A percentile compares a stretch with the other conserved stretches of the same genome.
phyloP scores from a whole-genome alignment of 2,113 vertebrate genomes.

The Chiloscyllium plagiosum region DNA sequence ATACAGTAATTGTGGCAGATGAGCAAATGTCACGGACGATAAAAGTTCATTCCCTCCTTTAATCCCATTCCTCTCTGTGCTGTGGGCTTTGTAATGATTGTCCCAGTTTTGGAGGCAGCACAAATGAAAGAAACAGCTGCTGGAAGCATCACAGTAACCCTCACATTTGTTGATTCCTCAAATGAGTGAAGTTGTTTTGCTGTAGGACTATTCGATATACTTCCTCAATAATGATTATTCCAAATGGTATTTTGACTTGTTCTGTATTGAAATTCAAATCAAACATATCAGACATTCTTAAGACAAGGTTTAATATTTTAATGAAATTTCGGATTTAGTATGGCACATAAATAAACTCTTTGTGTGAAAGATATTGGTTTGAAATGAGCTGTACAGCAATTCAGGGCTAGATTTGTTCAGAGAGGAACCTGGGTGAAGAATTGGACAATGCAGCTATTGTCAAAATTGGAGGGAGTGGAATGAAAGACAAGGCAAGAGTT shows the following conservation, averaged over 20 bases:
- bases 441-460: neutral
- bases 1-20: neutral
- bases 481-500: neutral
- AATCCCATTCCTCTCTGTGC: neutral
- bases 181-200: neutral
- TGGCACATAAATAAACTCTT: neutral
- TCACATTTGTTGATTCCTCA: neutral
- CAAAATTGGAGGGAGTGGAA: neutral
- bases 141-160: neutral
- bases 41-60: neutral
- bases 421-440: neutral
- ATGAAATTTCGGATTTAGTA: neutral
- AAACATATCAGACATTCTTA: neutral
- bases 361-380: neutral
- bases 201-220: neutral
- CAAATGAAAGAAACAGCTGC: neutral
- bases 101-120: neutral
- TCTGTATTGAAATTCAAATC: neutral
- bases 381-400: neutral
- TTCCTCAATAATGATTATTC: neutral
- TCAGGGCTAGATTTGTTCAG: neutral
- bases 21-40: neutral
- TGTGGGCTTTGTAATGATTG: neutral
- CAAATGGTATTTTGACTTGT: neutral
- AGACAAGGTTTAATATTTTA: neutral